Base-by-base conservation (phyloP, 1,140 invertebrate species). In the Anoplophora glabripennis region DNA sequence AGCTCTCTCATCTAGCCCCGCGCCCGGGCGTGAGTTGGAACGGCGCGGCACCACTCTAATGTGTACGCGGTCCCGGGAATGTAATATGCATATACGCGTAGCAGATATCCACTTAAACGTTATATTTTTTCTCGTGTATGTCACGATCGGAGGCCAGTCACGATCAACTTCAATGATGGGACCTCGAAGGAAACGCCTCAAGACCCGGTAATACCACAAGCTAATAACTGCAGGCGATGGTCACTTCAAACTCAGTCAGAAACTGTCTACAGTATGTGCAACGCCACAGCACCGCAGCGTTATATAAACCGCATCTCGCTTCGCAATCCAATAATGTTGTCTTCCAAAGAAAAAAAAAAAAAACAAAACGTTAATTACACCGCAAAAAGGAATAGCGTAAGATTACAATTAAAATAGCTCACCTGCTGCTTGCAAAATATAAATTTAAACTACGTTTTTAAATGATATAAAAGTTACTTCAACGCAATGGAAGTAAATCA, bases 81-180 rank as follows among this genome's bases (percentile, higher is more conserved):
- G 47, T 65, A 63, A 64, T 65, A 64, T 66, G 63, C 66, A 66
- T 66, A 68, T 66, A 65, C 64, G 64, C 63, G 56, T 67, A 63
- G 63, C 60, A 67, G 57, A 67, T 69, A 67, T 63, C 67, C 63
- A 67, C 61, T 69, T 69, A 65, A 63, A 69, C 65, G 63, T 54
- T 55, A 57, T 61, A 53, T 70, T 72, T 72, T 69, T 68, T 52
- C 49, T 37, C 47, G 49, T 63, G 57, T 59, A 61, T 70, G 70
- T 72, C 70, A 72, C 68, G 70, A 72, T 67, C 64, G 51, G 57
- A 59, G 55, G 57, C 64, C 46, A 68, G 70, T 72, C 70, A 72
- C 70, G 70, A 72, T 63, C 64, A 63, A 15, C 59, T 63, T 45
- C 63, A 59, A 59, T 61, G 66, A 68, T 65, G 66, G 48, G 61